Evolutionary conservation across 2,113 vertebrate genomes (phyloP).

Genomic region (Hirundichthys speculiger): DNA sequence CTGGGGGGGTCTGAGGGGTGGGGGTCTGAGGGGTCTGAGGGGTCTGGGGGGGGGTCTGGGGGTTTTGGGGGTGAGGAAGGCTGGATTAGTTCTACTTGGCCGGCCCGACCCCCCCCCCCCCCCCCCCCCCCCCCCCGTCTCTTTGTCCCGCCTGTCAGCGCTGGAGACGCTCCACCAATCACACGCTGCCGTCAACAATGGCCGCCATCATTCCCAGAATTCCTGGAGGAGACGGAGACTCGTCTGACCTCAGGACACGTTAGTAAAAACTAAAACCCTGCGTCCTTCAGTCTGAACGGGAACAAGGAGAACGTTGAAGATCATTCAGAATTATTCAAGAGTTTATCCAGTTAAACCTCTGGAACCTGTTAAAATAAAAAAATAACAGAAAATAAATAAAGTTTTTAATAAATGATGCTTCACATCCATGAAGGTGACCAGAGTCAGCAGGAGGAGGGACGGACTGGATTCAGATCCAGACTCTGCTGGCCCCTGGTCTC

Average conservation of each 20-base stretch:
- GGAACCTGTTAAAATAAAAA: too few relatives aligned
- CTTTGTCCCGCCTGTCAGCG: constrained; percentile 76
- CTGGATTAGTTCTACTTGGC: constrained; percentile 79
- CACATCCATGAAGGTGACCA: too few relatives aligned
- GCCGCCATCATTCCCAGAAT: constrained; percentile 68
- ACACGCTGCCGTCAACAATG: constrained; percentile 77
- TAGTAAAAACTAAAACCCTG: too few relatives aligned
- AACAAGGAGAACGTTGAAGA: too few relatives aligned
- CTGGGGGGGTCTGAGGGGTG: not conserved
- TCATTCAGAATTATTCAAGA: too few relatives aligned
- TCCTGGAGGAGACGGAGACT: constrained; percentile 56
- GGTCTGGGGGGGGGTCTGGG: constrained; percentile 6
- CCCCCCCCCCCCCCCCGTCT: constrained; percentile 23
- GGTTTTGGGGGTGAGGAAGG: constrained; percentile 8
- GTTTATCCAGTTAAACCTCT: too few relatives aligned
- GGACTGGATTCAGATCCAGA: too few relatives aligned
- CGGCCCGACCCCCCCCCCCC: constrained; percentile 30
- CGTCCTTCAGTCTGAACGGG: too few relatives aligned
- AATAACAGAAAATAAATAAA: too few relatives aligned
- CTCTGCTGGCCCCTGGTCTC: too few relatives aligned
- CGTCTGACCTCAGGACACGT: constrained; percentile 2
- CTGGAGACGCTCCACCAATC: constrained; percentile 78
- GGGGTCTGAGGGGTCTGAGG: constrained; percentile 4
- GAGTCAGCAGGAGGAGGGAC: too few relatives aligned
- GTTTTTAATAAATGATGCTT: too few relatives aligned